These are phyloP conservation scores for Cloeon dipterum DNA, from an alignment of 2,888 invertebrate genomes.

Conservation along the genomic window DNA sequence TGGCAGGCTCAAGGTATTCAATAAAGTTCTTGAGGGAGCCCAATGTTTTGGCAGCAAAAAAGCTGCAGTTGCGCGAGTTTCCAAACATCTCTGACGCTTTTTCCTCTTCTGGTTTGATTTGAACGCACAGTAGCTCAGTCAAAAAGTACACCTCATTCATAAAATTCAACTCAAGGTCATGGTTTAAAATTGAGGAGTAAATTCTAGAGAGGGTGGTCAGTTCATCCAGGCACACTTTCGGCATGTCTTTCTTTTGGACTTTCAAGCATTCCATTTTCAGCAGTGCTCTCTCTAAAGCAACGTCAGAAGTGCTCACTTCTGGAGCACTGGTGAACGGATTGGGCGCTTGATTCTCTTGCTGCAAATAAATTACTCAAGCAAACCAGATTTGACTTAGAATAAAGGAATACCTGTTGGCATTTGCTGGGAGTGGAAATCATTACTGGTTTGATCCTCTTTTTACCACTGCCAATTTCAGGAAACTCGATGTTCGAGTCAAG, in stretches of 20 bases:
- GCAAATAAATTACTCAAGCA: too few relatives aligned
- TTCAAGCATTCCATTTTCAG: slow-evolving; percentile 22
- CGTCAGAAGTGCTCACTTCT: slow-evolving; percentile 17
- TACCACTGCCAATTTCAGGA: background rate
- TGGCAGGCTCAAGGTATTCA: slow-evolving; percentile 33
- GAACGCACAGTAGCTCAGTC: slow-evolving; percentile 31
- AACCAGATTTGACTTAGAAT: too few relatives aligned
- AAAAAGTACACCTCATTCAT: slow-evolving; percentile 45
- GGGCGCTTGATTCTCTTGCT: background rate
- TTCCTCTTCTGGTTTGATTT: slow-evolving; percentile 9
- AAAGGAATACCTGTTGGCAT: too few relatives aligned
- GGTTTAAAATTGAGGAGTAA: slow-evolving; percentile 31
- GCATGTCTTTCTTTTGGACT: slow-evolving; percentile 6
- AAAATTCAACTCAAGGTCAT: slow-evolving; percentile 36
- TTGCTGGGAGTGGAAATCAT: background rate
- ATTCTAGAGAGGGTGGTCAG: slow-evolving; percentile 30
- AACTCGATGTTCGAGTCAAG: background rate
- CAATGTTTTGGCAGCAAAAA: slow-evolving; percentile 45
- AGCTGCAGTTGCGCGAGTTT: slow-evolving; percentile 39
- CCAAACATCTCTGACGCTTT: slow-evolving; percentile 6
- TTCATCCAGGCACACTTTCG: slow-evolving; percentile 21
- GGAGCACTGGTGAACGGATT: slow-evolving; percentile 7
- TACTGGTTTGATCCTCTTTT: background rate
- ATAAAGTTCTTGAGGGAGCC: slow-evolving; percentile 30
- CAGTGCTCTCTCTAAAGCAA: slow-evolving; percentile 21